Evolutionary conservation across 2,113 vertebrate species (phyloP).

Genomic region (Malaclemys terrapin): DNA sequence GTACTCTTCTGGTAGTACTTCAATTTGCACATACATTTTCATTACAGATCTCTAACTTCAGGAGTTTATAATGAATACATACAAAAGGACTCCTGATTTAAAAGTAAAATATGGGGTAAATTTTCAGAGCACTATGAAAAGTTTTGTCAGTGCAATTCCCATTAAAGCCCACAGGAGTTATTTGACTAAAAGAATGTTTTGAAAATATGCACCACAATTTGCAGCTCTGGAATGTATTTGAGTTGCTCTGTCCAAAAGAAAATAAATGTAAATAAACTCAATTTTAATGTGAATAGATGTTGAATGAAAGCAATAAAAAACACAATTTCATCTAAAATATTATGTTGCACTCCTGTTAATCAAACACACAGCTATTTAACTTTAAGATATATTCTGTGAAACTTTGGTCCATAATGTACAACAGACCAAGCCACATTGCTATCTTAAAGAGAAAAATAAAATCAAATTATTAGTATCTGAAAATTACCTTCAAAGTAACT

Average conservation of each 20-base stretch:
- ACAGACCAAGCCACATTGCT: slow-evolving; percentile 54
- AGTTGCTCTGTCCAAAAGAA: slow-evolving; percentile 17
- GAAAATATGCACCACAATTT: slow-evolving; percentile 35
- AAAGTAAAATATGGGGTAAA: slow-evolving; percentile 22
- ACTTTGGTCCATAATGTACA: slow-evolving; percentile 50
- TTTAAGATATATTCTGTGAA: slow-evolving; percentile 43
- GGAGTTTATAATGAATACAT: background rate
- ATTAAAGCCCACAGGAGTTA: background rate
- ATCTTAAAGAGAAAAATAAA: slow-evolving; percentile 57
- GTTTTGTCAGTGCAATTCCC: slow-evolving; percentile 2
- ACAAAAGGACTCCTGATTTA: background rate
- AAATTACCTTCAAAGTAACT: slow-evolving; percentile 32
- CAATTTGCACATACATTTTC: slow-evolving; percentile 9
- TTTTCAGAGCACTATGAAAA: slow-evolving; percentile 27
- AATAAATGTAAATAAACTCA: background rate
- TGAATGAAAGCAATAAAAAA: slow-evolving; percentile 31
- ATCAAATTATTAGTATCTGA: slow-evolving; percentile 49
- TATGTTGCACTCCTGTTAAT: slow-evolving; percentile 38
- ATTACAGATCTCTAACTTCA: background rate
- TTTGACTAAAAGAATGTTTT: background rate
- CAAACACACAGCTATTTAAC: slow-evolving; percentile 5
- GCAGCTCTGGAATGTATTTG: background rate
- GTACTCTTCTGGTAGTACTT: background rate
- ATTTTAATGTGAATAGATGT: slow-evolving; percentile 27
- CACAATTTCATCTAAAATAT: slow-evolving; percentile 18